phyloP scores from a whole-genome alignment of 2,888 invertebrate species.

The Eupithecia tripunctaria region DNA sequence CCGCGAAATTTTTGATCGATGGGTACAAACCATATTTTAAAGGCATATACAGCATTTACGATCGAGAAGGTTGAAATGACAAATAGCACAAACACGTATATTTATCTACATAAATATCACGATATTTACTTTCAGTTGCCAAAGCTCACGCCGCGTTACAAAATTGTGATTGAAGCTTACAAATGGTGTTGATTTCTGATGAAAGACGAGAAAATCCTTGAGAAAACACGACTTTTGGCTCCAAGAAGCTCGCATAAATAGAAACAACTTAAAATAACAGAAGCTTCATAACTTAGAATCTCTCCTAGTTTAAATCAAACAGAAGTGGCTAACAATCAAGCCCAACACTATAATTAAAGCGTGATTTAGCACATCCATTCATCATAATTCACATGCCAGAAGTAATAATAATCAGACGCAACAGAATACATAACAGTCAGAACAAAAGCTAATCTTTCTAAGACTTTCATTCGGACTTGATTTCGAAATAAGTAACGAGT shows the following conservation, averaged over 20 bases:
- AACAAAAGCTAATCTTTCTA: constrained; percentile 40
- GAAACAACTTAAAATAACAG: not conserved
- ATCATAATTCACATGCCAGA: constrained; percentile 29
- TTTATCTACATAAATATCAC: constrained; percentile 30
- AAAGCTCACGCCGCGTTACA: constrained; percentile 25
- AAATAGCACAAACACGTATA: constrained; percentile 20
- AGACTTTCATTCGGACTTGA: constrained; percentile 34
- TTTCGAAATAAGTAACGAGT: constrained; percentile 38
- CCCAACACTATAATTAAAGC: constrained; percentile 11
- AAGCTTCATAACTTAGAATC: constrained; percentile 15
- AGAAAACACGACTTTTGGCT: not conserved
- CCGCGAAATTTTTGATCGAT: no score
- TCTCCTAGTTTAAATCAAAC: constrained; percentile 22
- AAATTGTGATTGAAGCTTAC: constrained; percentile 19
- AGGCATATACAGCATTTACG: constrained; percentile 24
- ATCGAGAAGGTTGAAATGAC: constrained; percentile 32
- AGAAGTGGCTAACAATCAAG: constrained; percentile 7
- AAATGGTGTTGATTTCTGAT: constrained; percentile 14
- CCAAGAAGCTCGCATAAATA: not conserved
- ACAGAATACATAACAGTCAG: constrained; percentile 35
- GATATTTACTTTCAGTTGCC: constrained; percentile 29
- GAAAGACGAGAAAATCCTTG: constrained; percentile 18
- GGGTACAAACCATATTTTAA: constrained; percentile 27
- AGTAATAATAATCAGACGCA: constrained; percentile 34
- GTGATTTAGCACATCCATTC: constrained; percentile 20